Evolutionary conservation across 2,797 vertebrate genomes (phyloP), one percentile per base, ranked within the genome.

Genomic region (Nannoperca obscura): DNA sequence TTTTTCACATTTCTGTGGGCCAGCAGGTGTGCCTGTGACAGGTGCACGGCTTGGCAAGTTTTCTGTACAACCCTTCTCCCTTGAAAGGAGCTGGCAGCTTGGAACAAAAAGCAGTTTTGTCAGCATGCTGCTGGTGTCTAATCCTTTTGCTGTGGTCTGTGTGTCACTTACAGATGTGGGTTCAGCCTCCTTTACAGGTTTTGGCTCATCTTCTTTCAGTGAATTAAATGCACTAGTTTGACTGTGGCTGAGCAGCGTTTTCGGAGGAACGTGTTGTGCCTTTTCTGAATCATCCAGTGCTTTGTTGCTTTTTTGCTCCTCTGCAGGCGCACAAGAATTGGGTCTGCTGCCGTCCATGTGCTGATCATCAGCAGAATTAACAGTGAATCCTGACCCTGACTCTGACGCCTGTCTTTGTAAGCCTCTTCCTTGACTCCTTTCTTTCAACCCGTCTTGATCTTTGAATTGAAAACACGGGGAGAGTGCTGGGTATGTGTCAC

Each of bases 41-140:
- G 94, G 90, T 67, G 94, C 89, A 50, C 82, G 92, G 9, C 90
- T 93, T 40, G 83, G 87, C 74, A 52, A 27, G 52, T 80, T 72
- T 11, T 94, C 94, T 50, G 61, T 83, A 0, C 85, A 71, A 55
- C 95, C 94, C 76, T 91, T 96, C 50, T 96, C 96, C 71, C 94
- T 96, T 59, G 95, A 84, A 0, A 85, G 92, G 72, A 96, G 94
- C 90, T 97, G 97, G 47, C 96, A 97, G 88, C 95, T 96, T 7
- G 98, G 97, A 34, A 99, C 97, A 87, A 97, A 99, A 47, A 99
- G 97, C 92, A 97, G 95, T 90, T 97, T 97, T 38, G 96, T 97
- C 59, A 94, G 88, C 87, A 95, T 95, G 81, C 85, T 89, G 83
- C 91, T 93, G 38, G 78, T 76, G 82, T 93, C 92, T 32, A 95